These are phyloP conservation scores for Drosophila peninsularis DNA, from an alignment of 2,888 invertebrate species.

Conservation along the genomic window DNA sequence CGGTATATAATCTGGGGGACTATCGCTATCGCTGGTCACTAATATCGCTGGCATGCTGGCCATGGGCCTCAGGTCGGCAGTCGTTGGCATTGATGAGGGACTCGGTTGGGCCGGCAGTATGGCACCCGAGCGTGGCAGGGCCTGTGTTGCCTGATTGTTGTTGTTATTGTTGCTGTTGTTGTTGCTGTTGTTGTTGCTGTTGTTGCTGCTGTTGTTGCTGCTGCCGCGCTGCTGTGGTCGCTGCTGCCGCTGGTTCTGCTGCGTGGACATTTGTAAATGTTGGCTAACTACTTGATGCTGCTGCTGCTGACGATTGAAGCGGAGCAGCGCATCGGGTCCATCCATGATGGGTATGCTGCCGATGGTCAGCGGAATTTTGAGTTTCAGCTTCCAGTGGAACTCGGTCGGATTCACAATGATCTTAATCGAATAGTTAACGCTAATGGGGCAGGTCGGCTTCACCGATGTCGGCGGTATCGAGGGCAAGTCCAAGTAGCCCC, in stretches of 20 bases:
- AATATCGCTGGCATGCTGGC: conserved; percentile 71
- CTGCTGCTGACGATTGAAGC: conserved; percentile 67
- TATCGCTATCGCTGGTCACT: conserved; percentile 80
- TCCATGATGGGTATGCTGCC: conserved; percentile 87
- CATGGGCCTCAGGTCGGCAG: conserved; percentile 70
- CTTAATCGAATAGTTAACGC: conserved; percentile 89
- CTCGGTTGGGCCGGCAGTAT: conserved; percentile 64
- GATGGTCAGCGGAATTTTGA: conserved; percentile 89
- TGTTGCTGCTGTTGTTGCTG: conserved; percentile 18
- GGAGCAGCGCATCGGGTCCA: conserved; percentile 81
- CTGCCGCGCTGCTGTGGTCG: conserved; percentile 41
- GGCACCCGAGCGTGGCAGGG: conserved; percentile 53
- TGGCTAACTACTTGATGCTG: conserved; percentile 78
- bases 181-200: conserved; percentile 31
- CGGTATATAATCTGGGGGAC: conserved; percentile 83
- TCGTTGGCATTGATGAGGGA: conserved; percentile 69
- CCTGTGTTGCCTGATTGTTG: conserved; percentile 55
- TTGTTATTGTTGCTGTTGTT: conserved; percentile 48
- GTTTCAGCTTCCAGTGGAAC: conserved; percentile 88
- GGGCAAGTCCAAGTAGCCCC: conserved; percentile 88
- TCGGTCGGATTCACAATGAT: conserved; percentile 86
- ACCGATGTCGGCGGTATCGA: conserved; percentile 91
- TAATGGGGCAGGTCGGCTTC: conserved; percentile 89
- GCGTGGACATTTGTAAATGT: conserved; percentile 71
- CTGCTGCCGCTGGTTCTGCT: conserved; percentile 57